phyloP scores from a whole-genome alignment of 2,888 invertebrate species.

The Venusia cambrica region DNA sequence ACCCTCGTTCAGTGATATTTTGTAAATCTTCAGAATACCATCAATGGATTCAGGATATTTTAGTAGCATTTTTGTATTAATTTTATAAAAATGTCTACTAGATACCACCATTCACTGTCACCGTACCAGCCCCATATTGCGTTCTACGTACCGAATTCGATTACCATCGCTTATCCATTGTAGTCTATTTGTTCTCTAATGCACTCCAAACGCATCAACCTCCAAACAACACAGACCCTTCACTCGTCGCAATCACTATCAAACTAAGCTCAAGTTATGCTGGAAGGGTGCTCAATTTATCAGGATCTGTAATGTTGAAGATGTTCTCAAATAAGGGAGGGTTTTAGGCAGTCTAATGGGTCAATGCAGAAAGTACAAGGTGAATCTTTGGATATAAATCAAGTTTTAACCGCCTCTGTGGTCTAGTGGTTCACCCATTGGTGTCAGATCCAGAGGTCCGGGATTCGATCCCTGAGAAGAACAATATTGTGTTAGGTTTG shows the following conservation, averaged over 20 bases:
- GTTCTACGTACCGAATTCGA: slow-evolving; percentile 58
- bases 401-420: too few relatives aligned
- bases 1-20: too few relatives aligned
- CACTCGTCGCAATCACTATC: slow-evolving; percentile 24
- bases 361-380: too few relatives aligned
- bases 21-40: too few relatives aligned
- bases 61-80: slow-evolving; percentile 2
- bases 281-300: slow-evolving; percentile 21
- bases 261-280: slow-evolving; percentile 30
- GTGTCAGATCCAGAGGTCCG: too few relatives aligned
- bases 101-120: slow-evolving; percentile 29
- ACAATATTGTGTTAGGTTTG: too few relatives aligned
- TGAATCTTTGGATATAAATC: too few relatives aligned
- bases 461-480: too few relatives aligned
- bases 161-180: slow-evolving; percentile 60
- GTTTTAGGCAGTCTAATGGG: too few relatives aligned
- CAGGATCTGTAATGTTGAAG: slow-evolving; percentile 16
- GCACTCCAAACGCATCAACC: slow-evolving; percentile 40
- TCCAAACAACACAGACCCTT: slow-evolving; percentile 38
- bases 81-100: slow-evolving; percentile 6
- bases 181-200: slow-evolving; percentile 55
- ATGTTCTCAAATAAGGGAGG: slow-evolving; percentile 4
- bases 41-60: too few relatives aligned
- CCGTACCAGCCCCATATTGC: slow-evolving; percentile 35
- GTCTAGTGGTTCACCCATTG: too few relatives aligned